Evolutionary conservation across 2,113 vertebrate species (phyloP).

Genomic region (Nicator chloris): DNA sequence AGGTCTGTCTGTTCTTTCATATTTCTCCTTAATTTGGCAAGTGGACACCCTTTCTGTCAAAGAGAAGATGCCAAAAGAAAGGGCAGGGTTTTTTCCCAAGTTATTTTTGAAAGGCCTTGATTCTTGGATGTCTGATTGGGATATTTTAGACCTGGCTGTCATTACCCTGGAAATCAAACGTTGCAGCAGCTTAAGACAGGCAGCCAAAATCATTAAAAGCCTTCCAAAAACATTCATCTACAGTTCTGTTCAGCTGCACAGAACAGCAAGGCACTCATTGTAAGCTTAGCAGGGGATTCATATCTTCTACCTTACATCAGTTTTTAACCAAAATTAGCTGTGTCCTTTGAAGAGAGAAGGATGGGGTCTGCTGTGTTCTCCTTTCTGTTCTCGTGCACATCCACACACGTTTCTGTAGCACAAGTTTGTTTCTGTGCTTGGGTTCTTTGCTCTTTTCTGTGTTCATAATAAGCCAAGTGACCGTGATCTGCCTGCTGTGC

Average conservation of each 20-base stretch:
- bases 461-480: neutral
- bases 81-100: neutral
- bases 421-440: neutral
- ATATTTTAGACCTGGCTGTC: slow-evolving; percentile 15
- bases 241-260: neutral
- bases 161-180: neutral
- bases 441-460: neutral
- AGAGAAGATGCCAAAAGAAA: slow-evolving; percentile 17
- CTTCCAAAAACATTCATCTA: neutral
- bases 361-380: neutral
- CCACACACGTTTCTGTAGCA: accelerated
- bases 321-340: neutral
- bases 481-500: neutral
- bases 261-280: neutral
- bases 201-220: neutral
- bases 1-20: slow-evolving; percentile 20
- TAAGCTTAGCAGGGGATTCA: neutral
- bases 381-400: neutral
- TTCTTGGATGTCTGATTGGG: neutral
- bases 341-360: neutral
- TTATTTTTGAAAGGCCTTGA: slow-evolving; percentile 21
- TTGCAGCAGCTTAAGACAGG: neutral
- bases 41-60: neutral
- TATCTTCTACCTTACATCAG: neutral
- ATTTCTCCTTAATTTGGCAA: slow-evolving; percentile 37